Evolutionary conservation across 2,797 vertebrate species (phyloP).

Genomic region (Dallia pectoralis): DNA sequence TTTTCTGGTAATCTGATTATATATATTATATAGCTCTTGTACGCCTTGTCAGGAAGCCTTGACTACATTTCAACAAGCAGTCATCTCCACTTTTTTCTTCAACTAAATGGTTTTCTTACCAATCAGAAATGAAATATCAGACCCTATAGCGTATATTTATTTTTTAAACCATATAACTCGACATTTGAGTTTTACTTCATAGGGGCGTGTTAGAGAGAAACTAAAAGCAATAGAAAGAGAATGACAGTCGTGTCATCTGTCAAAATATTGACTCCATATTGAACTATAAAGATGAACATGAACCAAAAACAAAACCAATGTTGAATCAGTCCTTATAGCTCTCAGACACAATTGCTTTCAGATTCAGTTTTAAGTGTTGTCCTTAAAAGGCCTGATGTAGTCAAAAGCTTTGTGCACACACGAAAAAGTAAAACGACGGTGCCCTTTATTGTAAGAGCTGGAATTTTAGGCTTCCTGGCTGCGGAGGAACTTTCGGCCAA

Average conservation of each 20-base stretch:
- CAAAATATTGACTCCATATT: background rate
- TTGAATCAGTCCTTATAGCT: background rate
- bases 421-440: too few relatives aligned
- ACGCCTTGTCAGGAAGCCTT: background rate
- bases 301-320: background rate
- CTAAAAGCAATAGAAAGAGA: background rate
- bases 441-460: too few relatives aligned
- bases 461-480: too few relatives aligned
- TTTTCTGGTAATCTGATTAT: background rate
- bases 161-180: background rate
- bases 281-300: background rate
- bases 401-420: too few relatives aligned
- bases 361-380: background rate
- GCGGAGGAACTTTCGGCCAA: too few relatives aligned
- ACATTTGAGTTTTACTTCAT: slow-evolving; percentile 5
- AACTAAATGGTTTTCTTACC: too few relatives aligned
- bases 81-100: too few relatives aligned
- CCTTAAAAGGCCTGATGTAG: background rate
- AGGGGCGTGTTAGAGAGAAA: background rate
- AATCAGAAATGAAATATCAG: too few relatives aligned
- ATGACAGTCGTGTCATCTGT: background rate
- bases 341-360: background rate
- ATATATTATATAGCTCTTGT: background rate
- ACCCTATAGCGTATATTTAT: too few relatives aligned
- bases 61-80: too few relatives aligned